Conservation (phyloP, 2,113 vertebrate species). For the Potamarius usumacintae region DNA sequence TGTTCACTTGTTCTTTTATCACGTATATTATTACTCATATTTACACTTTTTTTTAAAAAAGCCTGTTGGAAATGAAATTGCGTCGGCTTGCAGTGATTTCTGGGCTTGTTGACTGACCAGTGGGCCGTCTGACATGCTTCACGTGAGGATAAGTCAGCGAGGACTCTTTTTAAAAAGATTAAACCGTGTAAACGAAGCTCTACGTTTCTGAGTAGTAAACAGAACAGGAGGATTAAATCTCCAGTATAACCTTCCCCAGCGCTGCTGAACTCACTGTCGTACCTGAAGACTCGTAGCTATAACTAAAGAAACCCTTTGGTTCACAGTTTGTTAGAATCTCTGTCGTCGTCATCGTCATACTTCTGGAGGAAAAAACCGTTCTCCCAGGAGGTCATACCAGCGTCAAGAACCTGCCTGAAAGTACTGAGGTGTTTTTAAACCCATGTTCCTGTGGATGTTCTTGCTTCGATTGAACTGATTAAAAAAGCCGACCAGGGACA, state of each 20-base stretch:
- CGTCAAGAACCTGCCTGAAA: background rate
- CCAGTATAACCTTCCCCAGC: background rate
- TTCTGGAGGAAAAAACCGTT: background rate
- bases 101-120: background rate
- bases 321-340: background rate
- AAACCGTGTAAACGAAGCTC: background rate
- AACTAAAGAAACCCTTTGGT: background rate
- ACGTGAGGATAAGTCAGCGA: background rate
- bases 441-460: background rate
- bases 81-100: background rate
- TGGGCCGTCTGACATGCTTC: background rate
- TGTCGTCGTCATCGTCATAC: background rate
- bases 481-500: background rate
- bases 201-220: background rate
- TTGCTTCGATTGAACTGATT: background rate
- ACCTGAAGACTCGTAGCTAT: background rate
- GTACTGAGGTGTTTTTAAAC: background rate
- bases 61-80: background rate
- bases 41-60: too few relatives aligned
- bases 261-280: background rate
- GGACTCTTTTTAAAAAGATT: background rate
- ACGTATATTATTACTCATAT: too few relatives aligned
- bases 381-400: background rate
- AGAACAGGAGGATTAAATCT: slow-evolving; percentile 1
- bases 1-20: too few relatives aligned